These are phyloP conservation scores for Scortum barcoo DNA, from an alignment of 2,113 vertebrate genomes.

Conservation along the genomic window DNA sequence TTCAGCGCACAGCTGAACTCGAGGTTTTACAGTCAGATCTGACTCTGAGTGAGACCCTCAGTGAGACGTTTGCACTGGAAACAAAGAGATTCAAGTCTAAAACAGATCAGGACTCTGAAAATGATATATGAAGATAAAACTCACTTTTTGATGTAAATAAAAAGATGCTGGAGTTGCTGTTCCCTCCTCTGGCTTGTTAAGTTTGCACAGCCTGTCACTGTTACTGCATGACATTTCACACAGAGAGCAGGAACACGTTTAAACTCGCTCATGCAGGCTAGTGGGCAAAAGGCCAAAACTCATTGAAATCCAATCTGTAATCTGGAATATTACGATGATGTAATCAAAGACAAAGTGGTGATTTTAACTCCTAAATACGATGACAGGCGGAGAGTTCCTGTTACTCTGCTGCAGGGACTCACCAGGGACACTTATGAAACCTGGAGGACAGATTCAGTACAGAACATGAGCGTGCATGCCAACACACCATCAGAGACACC, in stretches of 20 bases:
- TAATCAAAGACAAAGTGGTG: slow-evolving; percentile 45
- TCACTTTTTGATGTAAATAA: not conserved
- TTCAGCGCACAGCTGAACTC: not conserved
- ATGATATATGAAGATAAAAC: not conserved
- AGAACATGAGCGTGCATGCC: not conserved
- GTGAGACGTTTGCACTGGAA: slow-evolving; percentile 9
- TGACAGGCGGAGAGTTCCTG: not conserved
- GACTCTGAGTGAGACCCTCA: not conserved
- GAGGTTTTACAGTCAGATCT: not conserved
- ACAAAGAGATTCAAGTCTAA: not conserved
- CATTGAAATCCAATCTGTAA: slow-evolving; percentile 30
- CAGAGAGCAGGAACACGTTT: not conserved
- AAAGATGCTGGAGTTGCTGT: not conserved
- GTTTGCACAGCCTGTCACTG: slow-evolving; percentile 9
- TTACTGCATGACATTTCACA: slow-evolving; percentile 4
- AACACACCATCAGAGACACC: not conserved
- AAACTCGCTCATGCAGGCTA: slow-evolving; percentile 18
- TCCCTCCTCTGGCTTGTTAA: not conserved
- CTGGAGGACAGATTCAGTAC: not conserved
- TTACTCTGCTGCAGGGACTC: slow-evolving; percentile 3
- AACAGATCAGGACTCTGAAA: not conserved
- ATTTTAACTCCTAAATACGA: slow-evolving; percentile 22
- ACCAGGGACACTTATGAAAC: slow-evolving; percentile 16
- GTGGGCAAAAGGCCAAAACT: not conserved
- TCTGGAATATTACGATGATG: slow-evolving; percentile 1